Base-by-base conservation (phyloP, 1,140 invertebrate genomes). In the Drosophila malerkotliana region DNA sequence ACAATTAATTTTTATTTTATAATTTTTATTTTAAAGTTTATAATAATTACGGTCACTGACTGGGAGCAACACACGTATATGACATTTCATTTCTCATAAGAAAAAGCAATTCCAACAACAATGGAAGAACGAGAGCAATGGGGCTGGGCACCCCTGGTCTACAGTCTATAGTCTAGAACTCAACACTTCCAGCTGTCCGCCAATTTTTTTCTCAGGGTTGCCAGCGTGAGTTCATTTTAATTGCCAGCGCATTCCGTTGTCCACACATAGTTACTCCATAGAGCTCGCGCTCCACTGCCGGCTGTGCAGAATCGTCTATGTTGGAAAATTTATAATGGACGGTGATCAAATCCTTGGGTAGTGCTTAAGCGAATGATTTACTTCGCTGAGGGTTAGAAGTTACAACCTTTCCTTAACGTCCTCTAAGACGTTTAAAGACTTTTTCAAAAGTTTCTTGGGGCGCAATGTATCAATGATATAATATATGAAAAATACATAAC, bases 191-290 rank as follows among this genome's bases (percentile, higher is more conserved):
- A 28, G 55, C 15, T 48, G 52, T 47, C 18, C 15, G 37, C 15
- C 30, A 41, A 0, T 77, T 77, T 84, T 84, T 78, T 85, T 87
- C 78, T 85, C 82, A 85, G 83, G 83, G 82, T 87, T 85, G 82
- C 82, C 82, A 85, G 82, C 82, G 78, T 87, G 82, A 85, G 82
- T 85, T 85, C 82, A 87, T 87, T 85, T 85, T 85, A 85, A 85
- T 85, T 85, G 82, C 78, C 78, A 81, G 58, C 82, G 48, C 82
- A 85, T 85, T 85, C 82, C 82, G 63, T 37, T 56, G 49, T 68
- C 41, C 28, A 9, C 44, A 21, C 44, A 21, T 6, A 47, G n/a
- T 15, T 47, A 21, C 15, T 18, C 15, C 15, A 45, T 21, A 7
- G 14, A 15, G 21, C 15, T 45, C 41, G 14, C 28, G 48, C 28